Conservation (phyloP, 2,113 vertebrate species). For the Stercorarius parasiticus region DNA sequence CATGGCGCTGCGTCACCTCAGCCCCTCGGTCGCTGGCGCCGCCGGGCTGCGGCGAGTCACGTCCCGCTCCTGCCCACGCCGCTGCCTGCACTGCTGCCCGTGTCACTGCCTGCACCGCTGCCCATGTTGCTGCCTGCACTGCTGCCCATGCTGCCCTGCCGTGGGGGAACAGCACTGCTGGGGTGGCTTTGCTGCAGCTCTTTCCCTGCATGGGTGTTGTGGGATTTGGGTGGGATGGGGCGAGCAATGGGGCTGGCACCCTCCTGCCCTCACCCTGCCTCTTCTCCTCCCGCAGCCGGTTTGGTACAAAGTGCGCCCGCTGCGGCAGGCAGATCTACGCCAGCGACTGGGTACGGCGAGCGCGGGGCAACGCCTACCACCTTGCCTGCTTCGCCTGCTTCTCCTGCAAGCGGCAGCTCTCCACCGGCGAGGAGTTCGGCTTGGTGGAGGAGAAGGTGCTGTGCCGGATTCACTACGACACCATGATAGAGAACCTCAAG, state of each 20-base stretch:
- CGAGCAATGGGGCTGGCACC: fast-evolving
- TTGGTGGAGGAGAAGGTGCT: conserved; percentile 97
- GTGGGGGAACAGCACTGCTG: fast-evolving
- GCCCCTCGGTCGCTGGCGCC: neutral
- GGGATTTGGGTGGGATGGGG: neutral
- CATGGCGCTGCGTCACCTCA: neutral
- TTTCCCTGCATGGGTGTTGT: fast-evolving
- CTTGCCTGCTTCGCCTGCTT: conserved; percentile 97
- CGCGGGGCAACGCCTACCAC: conserved; percentile 94
- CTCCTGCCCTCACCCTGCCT: neutral
- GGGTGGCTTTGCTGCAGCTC: fast-evolving
- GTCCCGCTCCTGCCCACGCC: fast-evolving
- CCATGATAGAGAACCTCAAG: conserved; percentile 98
- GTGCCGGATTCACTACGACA: conserved; percentile 97
- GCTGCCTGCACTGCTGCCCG: neutral
- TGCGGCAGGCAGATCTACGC: conserved; percentile 96
- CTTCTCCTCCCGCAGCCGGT: conserved; percentile 83
- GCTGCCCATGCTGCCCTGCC: neutral
- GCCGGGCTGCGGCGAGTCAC: fast-evolving
- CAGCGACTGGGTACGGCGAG: conserved; percentile 97
- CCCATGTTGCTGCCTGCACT: neutral
- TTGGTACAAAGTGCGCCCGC: conserved; percentile 96
- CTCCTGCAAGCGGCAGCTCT: conserved; percentile 96
- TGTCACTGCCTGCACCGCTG: neutral
- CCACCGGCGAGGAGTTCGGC: conserved; percentile 96